Base-by-base conservation (phyloP, 2,113 vertebrate genomes). In the Pseudorhombus dupliciocellatus region DNA sequence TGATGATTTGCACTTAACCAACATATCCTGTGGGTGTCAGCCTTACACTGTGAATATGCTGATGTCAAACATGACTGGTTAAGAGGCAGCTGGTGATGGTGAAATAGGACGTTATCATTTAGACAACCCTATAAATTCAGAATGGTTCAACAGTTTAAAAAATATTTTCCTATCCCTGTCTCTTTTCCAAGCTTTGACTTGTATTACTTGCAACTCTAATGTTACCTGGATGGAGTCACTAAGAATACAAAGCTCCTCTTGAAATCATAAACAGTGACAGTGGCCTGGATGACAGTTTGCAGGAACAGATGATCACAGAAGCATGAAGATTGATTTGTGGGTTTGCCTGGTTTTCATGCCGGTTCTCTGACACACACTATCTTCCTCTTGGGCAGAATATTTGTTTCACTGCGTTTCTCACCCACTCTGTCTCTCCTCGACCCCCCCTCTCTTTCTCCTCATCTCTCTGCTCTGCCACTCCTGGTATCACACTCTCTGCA, bases 21-120 rank as follows among this genome's bases (percentile, higher is more conserved):
- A 10, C 4, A 42, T n/a, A 8, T 72, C 88, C 90, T 87, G 60
- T 59, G 53, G 86, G 75, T 84, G 88, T 87, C 83, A 88, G 66
- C 44, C 74, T 79, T 75, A 28, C 57, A 37, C 54, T 65, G 28
- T 77, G 20, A 56, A 70, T 77, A 26, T 4, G 20, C 50, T 34
- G 1, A 62, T 57, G 28, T 28, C 34, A 53, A 8, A 16, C 48
- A 44, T 1, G 2, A 62, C n/a, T 4, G 22, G 8, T 12, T 48
- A 10, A n/a, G 58, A 42, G 53, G 18, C 34, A 58, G 34, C 40
- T 62, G 9, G 15, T 77, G 11, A 4, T 73, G 44, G 0, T 69
- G 34, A 37, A 26, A 64, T 60, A 5, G 15, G 4, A 50, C 12
- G 24, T 15, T 20, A 30, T 21, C 30, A 46, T 8, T 65, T 1